Conservation (phyloP, 2,113 vertebrate species). For the Tautogolabrus adspersus region DNA sequence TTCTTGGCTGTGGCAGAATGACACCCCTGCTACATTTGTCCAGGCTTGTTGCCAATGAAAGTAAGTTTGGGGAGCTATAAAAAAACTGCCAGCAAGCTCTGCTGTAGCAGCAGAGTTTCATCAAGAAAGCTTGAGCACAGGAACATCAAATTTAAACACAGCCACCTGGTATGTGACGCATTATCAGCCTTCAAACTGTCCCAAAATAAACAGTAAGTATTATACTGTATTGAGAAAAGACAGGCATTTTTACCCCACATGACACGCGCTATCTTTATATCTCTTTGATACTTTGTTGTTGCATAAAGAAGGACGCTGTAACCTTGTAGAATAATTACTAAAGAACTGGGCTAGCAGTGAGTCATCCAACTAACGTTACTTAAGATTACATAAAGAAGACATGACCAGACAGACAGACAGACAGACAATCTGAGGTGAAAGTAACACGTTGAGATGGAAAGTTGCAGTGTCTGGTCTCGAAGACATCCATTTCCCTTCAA, state of each 20-base stretch:
- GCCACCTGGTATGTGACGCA: constrained; percentile 52
- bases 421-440: constrained; percentile 20
- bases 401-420: constrained; percentile 16
- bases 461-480: background rate
- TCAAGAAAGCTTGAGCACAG: constrained; percentile 45
- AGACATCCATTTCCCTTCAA: background rate
- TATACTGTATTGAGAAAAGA: background rate
- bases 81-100: constrained; percentile 46
- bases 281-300: constrained; percentile 1
- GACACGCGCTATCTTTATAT: background rate
- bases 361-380: no score
- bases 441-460: constrained; percentile 8
- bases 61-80: constrained; percentile 53
- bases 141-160: constrained; percentile 61
- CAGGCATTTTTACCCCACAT: constrained; percentile 11
- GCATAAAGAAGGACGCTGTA: constrained; percentile 3
- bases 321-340: constrained; percentile 7
- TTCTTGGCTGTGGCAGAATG: constrained; percentile 41
- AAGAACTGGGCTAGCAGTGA: constrained; percentile 15
- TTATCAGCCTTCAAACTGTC: constrained; percentile 20
- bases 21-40: constrained; percentile 51
- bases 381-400: constrained; percentile 10
- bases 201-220: constrained; percentile 26
- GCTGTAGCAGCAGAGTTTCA: constrained; percentile 41
- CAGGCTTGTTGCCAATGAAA: constrained; percentile 57